phyloP scores from a whole-genome alignment of 2,888 invertebrate genomes.

The Stenodema calcarata region DNA sequence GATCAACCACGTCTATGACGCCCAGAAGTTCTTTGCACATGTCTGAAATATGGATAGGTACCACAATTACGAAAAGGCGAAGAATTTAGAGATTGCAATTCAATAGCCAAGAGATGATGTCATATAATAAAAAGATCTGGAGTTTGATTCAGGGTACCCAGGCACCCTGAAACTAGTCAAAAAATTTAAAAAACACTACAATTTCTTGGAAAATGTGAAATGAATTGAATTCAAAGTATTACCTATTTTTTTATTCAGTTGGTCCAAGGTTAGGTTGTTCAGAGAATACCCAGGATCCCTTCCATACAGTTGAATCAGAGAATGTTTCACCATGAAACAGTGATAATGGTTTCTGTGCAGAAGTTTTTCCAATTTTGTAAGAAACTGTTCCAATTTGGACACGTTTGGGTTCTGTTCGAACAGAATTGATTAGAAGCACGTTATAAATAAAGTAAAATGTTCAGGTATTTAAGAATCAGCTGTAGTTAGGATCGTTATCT shows the following conservation, averaged over 20 bases:
- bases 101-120: no score
- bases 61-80: no score
- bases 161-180: not conserved
- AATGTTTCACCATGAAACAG: slow-evolving; percentile 80
- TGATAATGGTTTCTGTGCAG: slow-evolving; percentile 86
- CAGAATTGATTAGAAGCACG: not conserved
- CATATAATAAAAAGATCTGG: no score
- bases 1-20: slow-evolving; percentile 60
- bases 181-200: not conserved
- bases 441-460: not conserved
- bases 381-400: slow-evolving; percentile 67
- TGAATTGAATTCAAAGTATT: no score
- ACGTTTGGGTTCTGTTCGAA: slow-evolving; percentile 54
- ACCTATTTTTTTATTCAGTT: slow-evolving; percentile 70
- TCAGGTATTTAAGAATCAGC: not conserved
- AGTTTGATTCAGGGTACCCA: no score
- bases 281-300: slow-evolving; percentile 69
- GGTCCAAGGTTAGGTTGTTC: slow-evolving; percentile 66
- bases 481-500: no score
- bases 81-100: no score
- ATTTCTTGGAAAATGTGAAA: no score
- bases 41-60: slow-evolving; percentile 58
- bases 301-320: slow-evolving; percentile 80
- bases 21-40: slow-evolving; percentile 61
- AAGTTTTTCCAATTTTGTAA: slow-evolving; percentile 74